A percentile compares a stretch with the other conserved stretches of the same genome.
Conservation (phyloP, 2,113 vertebrate species). For the Vulpes vulpes region DNA sequence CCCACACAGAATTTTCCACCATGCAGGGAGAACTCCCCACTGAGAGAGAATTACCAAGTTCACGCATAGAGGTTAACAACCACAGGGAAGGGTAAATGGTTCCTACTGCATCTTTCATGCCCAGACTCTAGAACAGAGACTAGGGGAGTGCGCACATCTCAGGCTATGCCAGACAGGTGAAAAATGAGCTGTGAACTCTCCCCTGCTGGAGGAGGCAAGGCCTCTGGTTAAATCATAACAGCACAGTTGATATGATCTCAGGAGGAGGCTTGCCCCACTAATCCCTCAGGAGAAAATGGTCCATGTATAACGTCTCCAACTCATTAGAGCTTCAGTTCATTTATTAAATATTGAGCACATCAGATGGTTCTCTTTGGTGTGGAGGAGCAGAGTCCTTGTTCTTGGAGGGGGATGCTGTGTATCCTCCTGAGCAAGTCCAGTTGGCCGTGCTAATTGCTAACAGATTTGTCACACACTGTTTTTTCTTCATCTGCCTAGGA, state of each 20-base stretch:
- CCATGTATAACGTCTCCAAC: conserved; percentile 75
- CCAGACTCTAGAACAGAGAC: conserved; percentile 74
- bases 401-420: conserved; percentile 80
- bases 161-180: conserved; percentile 56
- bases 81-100: conserved; percentile 55
- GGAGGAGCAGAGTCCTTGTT: conserved; percentile 81
- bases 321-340: conserved; percentile 87
- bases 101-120: conserved; percentile 39
- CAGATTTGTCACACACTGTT: conserved; percentile 86
- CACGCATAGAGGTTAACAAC: conserved; percentile 65
- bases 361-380: conserved; percentile 86
- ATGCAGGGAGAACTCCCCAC: not conserved
- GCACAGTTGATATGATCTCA: conserved; percentile 74
- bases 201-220: conserved; percentile 63
- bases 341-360: conserved; percentile 89
- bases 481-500: conserved; percentile 82
- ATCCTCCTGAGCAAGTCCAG: conserved; percentile 87
- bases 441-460: conserved; percentile 87
- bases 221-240: conserved; percentile 69
- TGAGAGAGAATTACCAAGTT: conserved; percentile 60
- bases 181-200: conserved; percentile 70
- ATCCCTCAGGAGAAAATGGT: conserved; percentile 84
- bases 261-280: conserved; percentile 77
- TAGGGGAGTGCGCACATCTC: not conserved
- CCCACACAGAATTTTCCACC: conserved; percentile 15